Percentiles rank a stretch among this genome's conserved stretches.
Conservation (phyloP, 2,797 vertebrate species). For the Labroides dimidiatus region DNA sequence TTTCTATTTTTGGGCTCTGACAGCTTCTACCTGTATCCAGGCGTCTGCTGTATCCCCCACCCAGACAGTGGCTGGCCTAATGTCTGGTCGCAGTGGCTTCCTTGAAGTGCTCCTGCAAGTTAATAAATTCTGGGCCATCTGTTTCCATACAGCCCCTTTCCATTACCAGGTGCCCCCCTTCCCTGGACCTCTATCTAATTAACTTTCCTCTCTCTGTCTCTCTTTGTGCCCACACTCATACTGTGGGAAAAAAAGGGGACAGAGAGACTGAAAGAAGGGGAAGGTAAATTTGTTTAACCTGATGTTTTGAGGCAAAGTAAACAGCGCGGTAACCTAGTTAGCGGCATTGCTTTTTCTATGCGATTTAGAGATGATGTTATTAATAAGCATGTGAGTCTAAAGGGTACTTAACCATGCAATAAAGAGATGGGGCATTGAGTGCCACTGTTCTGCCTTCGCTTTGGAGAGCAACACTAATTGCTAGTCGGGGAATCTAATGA, state of each 20-base stretch:
- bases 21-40: constrained; percentile 78
- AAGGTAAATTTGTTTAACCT: constrained; percentile 73
- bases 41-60: constrained; percentile 64
- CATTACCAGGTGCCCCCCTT: constrained; percentile 74
- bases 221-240: constrained; percentile 75
- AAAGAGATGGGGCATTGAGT: constrained; percentile 78
- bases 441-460: constrained; percentile 75
- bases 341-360: constrained; percentile 60
- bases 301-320: constrained; percentile 77
- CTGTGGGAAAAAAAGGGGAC: constrained; percentile 51
- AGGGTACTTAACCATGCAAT: constrained; percentile 83
- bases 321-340: constrained; percentile 75
- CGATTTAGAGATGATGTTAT: constrained; percentile 78
- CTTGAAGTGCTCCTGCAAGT: constrained; percentile 83
- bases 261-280: constrained; percentile 52
- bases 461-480: constrained; percentile 81
- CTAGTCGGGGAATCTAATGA: constrained; percentile 78
- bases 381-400: constrained; percentile 81
- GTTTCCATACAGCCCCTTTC: constrained; percentile 81
- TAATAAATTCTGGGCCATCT: constrained; percentile 87
- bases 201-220: constrained; percentile 79
- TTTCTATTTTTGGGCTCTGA: constrained; percentile 79
- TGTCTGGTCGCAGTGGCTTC: constrained; percentile 82
- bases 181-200: constrained; percentile 82
- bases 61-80: constrained; percentile 81